Conservation (phyloP, 2,888 invertebrate genomes). For the Gymnosoma rotundatum region DNA sequence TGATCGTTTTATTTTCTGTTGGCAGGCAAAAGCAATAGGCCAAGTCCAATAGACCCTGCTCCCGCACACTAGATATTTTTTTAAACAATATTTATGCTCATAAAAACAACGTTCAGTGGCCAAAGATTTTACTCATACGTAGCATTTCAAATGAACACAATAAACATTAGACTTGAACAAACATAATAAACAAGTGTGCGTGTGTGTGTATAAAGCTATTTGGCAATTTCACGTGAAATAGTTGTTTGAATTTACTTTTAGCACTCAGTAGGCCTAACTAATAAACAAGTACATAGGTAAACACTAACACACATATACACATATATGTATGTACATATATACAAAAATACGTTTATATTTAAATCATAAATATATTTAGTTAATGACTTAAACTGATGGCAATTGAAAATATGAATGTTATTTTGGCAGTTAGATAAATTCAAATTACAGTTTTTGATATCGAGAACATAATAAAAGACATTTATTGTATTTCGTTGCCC, state of each 20-base stretch:
- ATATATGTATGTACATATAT: not conserved
- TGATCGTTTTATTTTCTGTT: constrained; percentile 39
- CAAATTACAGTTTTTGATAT: constrained; percentile 51
- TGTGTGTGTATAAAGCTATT: constrained; percentile 27
- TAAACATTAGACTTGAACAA: constrained; percentile 10
- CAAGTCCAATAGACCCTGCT: not conserved
- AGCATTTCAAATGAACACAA: constrained; percentile 14
- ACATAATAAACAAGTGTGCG: not conserved
- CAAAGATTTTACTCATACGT: not conserved
- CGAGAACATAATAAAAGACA: constrained; percentile 32
- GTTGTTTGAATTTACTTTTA: constrained; percentile 65
- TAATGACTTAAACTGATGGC: not conserved
- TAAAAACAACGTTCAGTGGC: constrained; percentile 15
- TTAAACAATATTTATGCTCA: constrained; percentile 14
- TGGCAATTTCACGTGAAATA: constrained; percentile 68
- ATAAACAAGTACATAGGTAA: constrained; percentile 7
- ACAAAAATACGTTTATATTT: not conserved
- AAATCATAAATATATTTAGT: not conserved
- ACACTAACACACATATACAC: not conserved
- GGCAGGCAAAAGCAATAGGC: constrained; percentile 32
- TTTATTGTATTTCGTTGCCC: not conserved
- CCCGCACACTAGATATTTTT: not conserved
- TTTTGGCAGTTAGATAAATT: constrained; percentile 35
- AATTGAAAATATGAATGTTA: constrained; percentile 39
- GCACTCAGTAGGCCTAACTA: constrained; percentile 61